Percentiles rank a stretch among this genome's conserved stretches.
These are phyloP conservation scores for Drosophila stalkeri DNA, from an alignment of 2,888 invertebrate species.

Conservation along the genomic window DNA sequence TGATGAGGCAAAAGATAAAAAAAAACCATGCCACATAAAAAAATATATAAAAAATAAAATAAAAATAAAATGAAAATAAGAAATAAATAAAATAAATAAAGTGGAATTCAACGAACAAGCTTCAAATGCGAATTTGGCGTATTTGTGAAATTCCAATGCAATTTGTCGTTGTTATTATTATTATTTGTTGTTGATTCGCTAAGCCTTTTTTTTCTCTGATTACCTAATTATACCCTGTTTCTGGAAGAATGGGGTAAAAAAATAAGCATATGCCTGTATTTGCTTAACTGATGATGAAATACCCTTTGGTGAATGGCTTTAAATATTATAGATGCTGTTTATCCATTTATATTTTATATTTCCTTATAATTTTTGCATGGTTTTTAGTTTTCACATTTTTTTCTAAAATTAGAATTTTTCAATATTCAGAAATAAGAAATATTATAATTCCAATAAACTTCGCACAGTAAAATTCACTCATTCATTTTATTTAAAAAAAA, in stretches of 20 bases:
- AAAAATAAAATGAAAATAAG: not conserved
- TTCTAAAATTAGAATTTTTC: no score
- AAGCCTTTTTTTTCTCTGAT: not conserved
- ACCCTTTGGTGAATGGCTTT: not conserved
- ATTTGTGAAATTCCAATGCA: constrained; percentile 48
- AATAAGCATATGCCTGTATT: not conserved
- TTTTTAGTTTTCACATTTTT: no score
- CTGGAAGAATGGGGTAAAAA: not conserved
- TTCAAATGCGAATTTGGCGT: constrained; percentile 20
- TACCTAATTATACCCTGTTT: constrained; percentile 25
- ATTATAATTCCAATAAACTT: no score
- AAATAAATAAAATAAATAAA: not conserved
- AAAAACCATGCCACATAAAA: not conserved
- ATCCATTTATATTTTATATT: no score
- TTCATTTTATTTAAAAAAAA: no score
- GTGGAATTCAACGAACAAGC: constrained; percentile 17
- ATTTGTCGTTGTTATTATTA: constrained; percentile 28
- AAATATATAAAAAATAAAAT: not conserved
- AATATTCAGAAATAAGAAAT: no score
- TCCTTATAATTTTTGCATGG: no score
- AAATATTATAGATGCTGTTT: no score
- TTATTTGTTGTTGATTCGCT: not conserved
- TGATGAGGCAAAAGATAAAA: constrained; percentile 1
- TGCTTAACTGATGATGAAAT: not conserved
- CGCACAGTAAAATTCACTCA: no score